A percentile compares a stretch with the other conserved stretches of the same genome.
Conservation (phyloP, 2,113 vertebrate genomes). For the Urocitellus parryii region DNA sequence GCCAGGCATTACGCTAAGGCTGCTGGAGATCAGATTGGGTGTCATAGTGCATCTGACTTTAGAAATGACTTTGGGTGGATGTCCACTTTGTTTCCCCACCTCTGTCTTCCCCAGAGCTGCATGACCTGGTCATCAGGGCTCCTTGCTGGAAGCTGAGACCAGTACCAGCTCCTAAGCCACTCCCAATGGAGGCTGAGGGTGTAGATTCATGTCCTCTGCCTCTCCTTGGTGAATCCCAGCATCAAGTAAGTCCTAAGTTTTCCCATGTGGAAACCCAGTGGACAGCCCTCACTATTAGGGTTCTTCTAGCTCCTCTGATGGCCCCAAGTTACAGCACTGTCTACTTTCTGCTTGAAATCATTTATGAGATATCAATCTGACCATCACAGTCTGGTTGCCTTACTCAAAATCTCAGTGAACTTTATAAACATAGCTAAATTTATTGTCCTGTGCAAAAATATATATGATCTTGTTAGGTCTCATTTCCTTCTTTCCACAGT, state of each 20-base stretch:
- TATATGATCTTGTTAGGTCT: neutral
- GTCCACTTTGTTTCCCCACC: neutral
- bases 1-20: neutral
- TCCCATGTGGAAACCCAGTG: neutral
- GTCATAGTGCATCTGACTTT: neutral
- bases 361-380: neutral
- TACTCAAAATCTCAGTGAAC: neutral
- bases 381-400: neutral
- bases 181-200: neutral
- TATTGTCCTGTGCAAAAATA: neutral
- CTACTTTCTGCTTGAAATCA: neutral
- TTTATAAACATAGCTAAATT: neutral
- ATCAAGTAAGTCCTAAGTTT: neutral
- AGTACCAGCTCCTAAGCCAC: neutral
- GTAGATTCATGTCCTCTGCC: neutral
- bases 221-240: neutral
- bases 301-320: neutral
- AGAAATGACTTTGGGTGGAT: neutral
- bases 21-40: neutral
- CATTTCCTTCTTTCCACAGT: neutral
- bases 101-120: neutral
- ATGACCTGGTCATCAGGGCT: neutral
- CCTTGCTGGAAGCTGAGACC: neutral
- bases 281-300: no score
- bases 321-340: rapidly evolving